A percentile compares a stretch with the other conserved stretches of the same genome.
These are phyloP conservation scores for Paralichthys olivaceus DNA, from an alignment of 2,113 vertebrate genomes.

Conservation along the genomic window DNA sequence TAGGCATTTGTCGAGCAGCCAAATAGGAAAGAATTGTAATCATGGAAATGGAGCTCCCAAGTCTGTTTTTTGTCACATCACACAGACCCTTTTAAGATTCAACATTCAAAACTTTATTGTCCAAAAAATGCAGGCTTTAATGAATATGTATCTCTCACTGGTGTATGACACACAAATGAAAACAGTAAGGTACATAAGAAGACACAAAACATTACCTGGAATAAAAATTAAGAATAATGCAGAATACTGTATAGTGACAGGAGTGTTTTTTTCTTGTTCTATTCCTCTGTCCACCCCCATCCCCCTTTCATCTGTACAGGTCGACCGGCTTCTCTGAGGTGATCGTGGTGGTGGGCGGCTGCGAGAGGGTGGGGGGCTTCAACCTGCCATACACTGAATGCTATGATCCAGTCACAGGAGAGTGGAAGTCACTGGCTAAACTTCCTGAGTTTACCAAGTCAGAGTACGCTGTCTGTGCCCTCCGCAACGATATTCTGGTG, in stretches of 20 bases:
- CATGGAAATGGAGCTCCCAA: slow-evolving; percentile 29
- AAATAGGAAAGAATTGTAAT: slow-evolving; percentile 45
- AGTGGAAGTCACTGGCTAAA: slow-evolving; percentile 97
- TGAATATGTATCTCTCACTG: background rate
- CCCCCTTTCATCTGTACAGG: slow-evolving; percentile 75
- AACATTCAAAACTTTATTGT: too few species aligned
- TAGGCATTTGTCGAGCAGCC: slow-evolving; percentile 29
- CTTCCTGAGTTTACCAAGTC: slow-evolving; percentile 98
- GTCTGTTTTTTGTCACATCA: slow-evolving; percentile 33
- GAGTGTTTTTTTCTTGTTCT: background rate
- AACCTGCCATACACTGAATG: slow-evolving; percentile 98
- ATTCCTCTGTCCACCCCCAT: background rate
- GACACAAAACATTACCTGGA: background rate
- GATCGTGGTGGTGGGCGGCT: slow-evolving; percentile 97
- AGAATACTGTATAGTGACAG: background rate
- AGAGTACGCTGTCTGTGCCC: slow-evolving; percentile 95
- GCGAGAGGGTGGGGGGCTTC: slow-evolving; percentile 96
- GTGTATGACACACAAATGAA: too few species aligned
- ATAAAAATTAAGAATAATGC: background rate
- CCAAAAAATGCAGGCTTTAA: background rate
- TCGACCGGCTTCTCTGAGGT: slow-evolving; percentile 98
- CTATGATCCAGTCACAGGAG: slow-evolving; percentile 96
- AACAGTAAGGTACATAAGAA: too few species aligned
- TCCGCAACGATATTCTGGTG: slow-evolving; percentile 97
- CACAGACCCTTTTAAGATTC: too few species aligned